phyloP scores from a whole-genome alignment of 2,888 invertebrate species.

The Drosophila anomelani region DNA sequence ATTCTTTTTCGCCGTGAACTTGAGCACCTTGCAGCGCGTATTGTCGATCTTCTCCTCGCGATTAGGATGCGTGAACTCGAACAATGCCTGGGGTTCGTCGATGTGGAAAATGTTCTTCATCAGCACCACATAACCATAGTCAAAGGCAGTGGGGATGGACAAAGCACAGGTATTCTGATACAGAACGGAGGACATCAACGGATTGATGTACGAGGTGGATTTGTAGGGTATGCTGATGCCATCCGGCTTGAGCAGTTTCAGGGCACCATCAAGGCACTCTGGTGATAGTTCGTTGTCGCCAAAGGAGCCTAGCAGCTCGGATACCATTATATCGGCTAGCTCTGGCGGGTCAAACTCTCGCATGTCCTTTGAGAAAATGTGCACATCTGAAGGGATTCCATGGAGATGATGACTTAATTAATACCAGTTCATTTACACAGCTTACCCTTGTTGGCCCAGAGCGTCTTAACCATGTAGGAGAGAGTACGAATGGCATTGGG shows the following conservation, averaged over 20 bases:
- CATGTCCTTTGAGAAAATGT: slow-evolving; percentile 94
- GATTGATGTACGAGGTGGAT: slow-evolving; percentile 96
- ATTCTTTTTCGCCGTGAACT: slow-evolving; percentile 90
- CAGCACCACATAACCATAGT: slow-evolving; percentile 97
- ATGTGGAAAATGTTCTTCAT: slow-evolving; percentile 84
- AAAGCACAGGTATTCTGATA: slow-evolving; percentile 89
- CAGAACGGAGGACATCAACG: slow-evolving; percentile 95
- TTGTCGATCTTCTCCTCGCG: slow-evolving; percentile 89
- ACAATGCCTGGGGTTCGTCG: slow-evolving; percentile 86
- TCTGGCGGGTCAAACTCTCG: slow-evolving; percentile 91
- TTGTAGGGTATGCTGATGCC: slow-evolving; percentile 96
- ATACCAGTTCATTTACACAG: background rate
- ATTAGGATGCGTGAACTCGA: slow-evolving; percentile 97
- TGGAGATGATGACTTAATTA: background rate
- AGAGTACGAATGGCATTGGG: slow-evolving; percentile 96
- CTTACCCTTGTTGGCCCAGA: slow-evolving; percentile 89
- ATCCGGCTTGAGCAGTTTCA: slow-evolving; percentile 92
- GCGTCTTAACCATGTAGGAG: slow-evolving; percentile 89
- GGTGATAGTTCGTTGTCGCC: slow-evolving; percentile 99
- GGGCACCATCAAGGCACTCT: slow-evolving; percentile 98
- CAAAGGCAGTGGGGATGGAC: slow-evolving; percentile 78
- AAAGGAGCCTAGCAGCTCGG: slow-evolving; percentile 98
- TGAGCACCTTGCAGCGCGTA: slow-evolving; percentile 88
- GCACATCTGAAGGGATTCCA: slow-evolving; percentile 85
- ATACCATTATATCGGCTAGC: slow-evolving; percentile 97